These are phyloP conservation scores for Cranoglanis bouderius DNA, from an alignment of 2,113 vertebrate species.

Conservation along the genomic window DNA sequence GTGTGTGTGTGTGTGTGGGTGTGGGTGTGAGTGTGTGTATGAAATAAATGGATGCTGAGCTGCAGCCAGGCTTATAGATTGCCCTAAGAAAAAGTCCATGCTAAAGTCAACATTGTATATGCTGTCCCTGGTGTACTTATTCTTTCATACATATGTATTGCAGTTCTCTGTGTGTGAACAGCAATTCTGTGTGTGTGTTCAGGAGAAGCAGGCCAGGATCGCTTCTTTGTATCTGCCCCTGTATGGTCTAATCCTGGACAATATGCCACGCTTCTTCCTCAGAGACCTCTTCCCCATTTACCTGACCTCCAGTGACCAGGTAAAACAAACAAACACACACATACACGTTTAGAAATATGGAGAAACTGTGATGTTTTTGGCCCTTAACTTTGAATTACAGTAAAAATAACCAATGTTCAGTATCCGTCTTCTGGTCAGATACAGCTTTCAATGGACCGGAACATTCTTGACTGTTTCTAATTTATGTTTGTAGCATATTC, in stretches of 20 bases:
- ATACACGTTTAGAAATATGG: background rate
- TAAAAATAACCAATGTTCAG: background rate
- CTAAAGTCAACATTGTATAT: background rate
- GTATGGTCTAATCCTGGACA: slow-evolving; percentile 96
- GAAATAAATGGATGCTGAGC: slow-evolving; percentile 12
- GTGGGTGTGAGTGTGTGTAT: slow-evolving; percentile 16
- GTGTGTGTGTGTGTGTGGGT: slow-evolving; percentile 5
- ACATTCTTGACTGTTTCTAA: slow-evolving; percentile 7
- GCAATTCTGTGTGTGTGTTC: background rate
- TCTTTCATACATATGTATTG: background rate
- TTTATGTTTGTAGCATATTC: slow-evolving; percentile 1
- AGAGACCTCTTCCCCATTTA: slow-evolving; percentile 93
- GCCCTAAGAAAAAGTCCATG: background rate
- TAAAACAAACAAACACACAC: slow-evolving; percentile 52
- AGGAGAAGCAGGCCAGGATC: slow-evolving; percentile 93
- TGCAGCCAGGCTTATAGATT: background rate
- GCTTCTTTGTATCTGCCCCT: slow-evolving; percentile 94
- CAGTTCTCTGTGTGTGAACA: background rate
- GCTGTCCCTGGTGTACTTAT: background rate
- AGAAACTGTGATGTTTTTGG: background rate
- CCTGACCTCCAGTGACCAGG: slow-evolving; percentile 90
- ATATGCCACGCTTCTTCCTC: slow-evolving; percentile 96
- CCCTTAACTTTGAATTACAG: background rate
- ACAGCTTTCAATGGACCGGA: background rate
- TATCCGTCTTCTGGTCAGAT: background rate